Evolutionary conservation across 35 echinoderm and acorn worm species (phyloP).

Genomic region (Ptychodera flava): DNA sequence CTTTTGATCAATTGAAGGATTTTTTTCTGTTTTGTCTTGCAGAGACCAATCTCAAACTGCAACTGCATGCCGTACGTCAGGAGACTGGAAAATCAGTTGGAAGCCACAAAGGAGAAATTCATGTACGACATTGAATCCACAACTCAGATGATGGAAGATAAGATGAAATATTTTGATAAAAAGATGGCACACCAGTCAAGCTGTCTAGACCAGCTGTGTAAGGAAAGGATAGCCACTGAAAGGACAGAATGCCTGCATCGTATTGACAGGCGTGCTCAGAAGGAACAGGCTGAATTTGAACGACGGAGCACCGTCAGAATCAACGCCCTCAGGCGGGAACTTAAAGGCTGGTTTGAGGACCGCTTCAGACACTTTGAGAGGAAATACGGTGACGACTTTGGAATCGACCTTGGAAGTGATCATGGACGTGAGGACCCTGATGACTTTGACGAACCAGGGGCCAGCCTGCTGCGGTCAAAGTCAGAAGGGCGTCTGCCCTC

Average conservation of each 20-base stretch:
- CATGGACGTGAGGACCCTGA: background rate
- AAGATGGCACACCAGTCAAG: constrained; percentile 77
- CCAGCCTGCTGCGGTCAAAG: background rate
- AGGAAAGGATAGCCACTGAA: constrained; percentile 73
- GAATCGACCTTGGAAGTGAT: background rate
- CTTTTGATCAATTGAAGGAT: too few relatives aligned
- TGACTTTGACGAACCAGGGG: background rate
- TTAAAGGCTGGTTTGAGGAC: constrained; percentile 65
- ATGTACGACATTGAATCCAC: constrained; percentile 86
- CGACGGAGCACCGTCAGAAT: constrained; percentile 54
- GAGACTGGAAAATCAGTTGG: constrained; percentile 89
- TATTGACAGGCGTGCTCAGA: constrained; percentile 56
- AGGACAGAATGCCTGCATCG: constrained; percentile 80
- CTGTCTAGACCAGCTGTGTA: constrained; percentile 79
- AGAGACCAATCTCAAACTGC: constrained; percentile 67
- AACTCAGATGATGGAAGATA: constrained; percentile 64
- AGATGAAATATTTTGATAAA: constrained; percentile 65
- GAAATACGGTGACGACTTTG: background rate
- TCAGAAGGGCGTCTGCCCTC: background rate
- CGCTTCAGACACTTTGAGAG: background rate
- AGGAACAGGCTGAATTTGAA: constrained; percentile 66
- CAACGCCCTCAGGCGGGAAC: constrained; percentile 40
- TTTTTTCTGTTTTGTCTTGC: constrained; percentile 16
- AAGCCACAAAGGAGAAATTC: constrained; percentile 92
- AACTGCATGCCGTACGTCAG: constrained; percentile 76